These are phyloP conservation scores for Phaethornis superciliosus DNA, from an alignment of 2,113 vertebrate genomes.

Conservation along the genomic window DNA sequence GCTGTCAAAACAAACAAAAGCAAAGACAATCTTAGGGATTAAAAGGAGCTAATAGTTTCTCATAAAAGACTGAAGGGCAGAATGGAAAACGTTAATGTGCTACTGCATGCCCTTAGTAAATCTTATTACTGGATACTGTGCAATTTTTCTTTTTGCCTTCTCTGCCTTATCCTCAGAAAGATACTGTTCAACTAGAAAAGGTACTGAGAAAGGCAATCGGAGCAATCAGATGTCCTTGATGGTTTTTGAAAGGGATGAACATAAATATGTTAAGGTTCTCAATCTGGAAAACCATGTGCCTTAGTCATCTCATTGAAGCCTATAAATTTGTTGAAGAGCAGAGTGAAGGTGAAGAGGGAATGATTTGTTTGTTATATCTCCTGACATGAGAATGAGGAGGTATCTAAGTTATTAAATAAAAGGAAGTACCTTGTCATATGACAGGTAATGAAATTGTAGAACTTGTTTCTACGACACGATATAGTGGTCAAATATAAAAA, in stretches of 20 bases:
- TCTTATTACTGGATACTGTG: background rate
- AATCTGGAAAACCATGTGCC: background rate
- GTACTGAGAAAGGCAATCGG: background rate
- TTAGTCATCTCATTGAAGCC: background rate
- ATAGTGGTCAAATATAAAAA: background rate
- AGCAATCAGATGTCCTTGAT: background rate
- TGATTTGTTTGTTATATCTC: slow-evolving; percentile 28
- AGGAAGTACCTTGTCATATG: background rate
- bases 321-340: background rate
- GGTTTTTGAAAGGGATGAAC: background rate
- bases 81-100: background rate
- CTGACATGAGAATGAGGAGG: background rate
- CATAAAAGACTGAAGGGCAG: background rate
- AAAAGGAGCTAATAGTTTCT: background rate
- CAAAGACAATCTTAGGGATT: background rate
- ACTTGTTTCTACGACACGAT: background rate
- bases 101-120: background rate
- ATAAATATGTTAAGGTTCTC: background rate
- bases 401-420: slow-evolving; percentile 15
- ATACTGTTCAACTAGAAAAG: background rate
- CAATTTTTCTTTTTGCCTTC: background rate
- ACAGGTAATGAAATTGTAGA: background rate
- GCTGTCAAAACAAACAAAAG: background rate
- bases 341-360: background rate
- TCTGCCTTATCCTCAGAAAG: background rate